These are phyloP conservation scores for Sander lucioperca DNA, from an alignment of 2,113 vertebrate species.

Conservation along the genomic window DNA sequence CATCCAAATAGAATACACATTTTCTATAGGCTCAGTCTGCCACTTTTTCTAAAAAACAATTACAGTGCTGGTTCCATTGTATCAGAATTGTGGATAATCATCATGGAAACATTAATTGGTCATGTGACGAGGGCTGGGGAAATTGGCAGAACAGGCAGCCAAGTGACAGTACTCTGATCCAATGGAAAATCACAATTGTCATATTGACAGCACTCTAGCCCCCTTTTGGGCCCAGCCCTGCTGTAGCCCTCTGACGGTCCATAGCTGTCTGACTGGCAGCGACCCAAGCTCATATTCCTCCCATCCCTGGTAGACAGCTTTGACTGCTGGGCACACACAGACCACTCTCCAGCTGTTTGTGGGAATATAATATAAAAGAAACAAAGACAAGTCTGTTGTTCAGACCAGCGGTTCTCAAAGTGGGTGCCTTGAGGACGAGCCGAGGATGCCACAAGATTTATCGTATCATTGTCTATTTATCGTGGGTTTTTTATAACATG, in stretches of 20 bases:
- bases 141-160: too few species aligned
- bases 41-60: too few species aligned
- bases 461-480: background rate
- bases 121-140: too few species aligned
- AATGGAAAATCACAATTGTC: too few species aligned
- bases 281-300: conserved; percentile 1
- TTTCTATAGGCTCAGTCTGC: too few species aligned
- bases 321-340: conserved; percentile 1
- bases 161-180: too few species aligned
- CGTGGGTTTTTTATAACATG: background rate
- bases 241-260: background rate
- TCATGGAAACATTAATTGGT: too few species aligned
- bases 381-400: conserved; percentile 33
- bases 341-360: conserved; percentile 26
- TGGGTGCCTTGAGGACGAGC: background rate
- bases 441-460: background rate
- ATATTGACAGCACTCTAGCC: too few species aligned
- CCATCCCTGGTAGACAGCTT: conserved; percentile 14
- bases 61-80: too few species aligned
- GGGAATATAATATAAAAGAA: conserved; percentile 7
- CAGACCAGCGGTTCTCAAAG: background rate
- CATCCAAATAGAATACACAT: too few species aligned
- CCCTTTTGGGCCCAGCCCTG: too few species aligned
- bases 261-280: background rate
- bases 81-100: too few species aligned